These are phyloP conservation scores for Thunnus thynnus DNA, from an alignment of 2,113 vertebrate genomes.

Conservation along the genomic window DNA sequence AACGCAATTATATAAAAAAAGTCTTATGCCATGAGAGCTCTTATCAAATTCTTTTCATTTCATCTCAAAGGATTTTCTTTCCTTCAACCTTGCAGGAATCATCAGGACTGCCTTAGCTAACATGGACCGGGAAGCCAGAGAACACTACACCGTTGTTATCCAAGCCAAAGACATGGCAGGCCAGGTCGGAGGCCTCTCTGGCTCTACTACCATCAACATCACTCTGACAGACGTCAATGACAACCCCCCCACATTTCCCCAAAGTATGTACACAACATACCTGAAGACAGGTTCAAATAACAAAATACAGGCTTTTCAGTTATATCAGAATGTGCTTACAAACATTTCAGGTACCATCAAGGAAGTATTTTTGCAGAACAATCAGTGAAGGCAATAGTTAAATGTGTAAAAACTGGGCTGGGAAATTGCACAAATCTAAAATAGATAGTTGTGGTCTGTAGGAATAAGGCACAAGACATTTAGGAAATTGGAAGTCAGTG, in stretches of 20 bases:
- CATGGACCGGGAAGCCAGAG: constrained; percentile 98
- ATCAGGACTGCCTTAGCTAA: constrained; percentile 96
- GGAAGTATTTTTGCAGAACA: too few species aligned
- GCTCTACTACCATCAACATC: constrained; percentile 97
- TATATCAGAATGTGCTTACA: too few species aligned
- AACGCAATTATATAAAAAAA: neutral
- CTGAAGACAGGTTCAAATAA: neutral
- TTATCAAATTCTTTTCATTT: neutral
- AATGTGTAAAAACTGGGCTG: too few species aligned
- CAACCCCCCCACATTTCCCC: constrained; percentile 95
- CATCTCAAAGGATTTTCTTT: neutral
- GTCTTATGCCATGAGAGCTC: neutral
- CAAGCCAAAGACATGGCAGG: constrained; percentile 99
- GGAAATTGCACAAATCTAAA: too few species aligned
- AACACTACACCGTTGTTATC: constrained; percentile 97
- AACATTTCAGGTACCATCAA: too few species aligned
- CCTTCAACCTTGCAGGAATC: constrained; percentile 85
- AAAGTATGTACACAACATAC: constrained; percentile 87
- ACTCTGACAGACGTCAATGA: constrained; percentile 98
- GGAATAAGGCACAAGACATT: neutral
- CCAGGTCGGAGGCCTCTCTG: constrained; percentile 96
- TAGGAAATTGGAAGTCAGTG: neutral
- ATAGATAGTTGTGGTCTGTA: neutral
- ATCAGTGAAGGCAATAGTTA: too few species aligned
- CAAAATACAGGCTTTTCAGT: neutral